Conservation (phyloP, 2,113 vertebrate species). For the Sciurus niger region DNA sequence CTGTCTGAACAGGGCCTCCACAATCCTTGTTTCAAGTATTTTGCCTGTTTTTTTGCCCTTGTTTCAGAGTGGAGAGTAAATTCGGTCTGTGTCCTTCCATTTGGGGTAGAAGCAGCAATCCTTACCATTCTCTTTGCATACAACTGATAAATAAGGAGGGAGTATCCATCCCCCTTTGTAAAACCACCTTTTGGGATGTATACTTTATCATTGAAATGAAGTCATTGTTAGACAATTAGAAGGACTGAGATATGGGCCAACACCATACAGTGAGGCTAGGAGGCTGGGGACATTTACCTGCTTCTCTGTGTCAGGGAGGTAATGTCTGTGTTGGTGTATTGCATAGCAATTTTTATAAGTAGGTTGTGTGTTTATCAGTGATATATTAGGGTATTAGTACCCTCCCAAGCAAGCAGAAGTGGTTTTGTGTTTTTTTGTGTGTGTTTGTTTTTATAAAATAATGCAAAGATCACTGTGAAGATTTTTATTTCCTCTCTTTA, state of each 20-base stretch:
- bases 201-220: background rate
- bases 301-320: background rate
- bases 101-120: background rate
- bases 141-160: background rate
- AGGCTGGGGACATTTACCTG: background rate
- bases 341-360: background rate
- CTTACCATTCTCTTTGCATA: background rate
- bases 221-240: background rate
- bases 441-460: background rate
- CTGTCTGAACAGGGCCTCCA: background rate
- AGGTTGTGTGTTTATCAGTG: background rate
- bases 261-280: rapidly evolving
- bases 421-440: too few relatives aligned
- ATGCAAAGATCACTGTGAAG: background rate
- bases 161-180: background rate
- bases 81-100: background rate
- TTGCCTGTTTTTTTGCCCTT: background rate
- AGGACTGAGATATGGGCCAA: background rate
- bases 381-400: background rate
- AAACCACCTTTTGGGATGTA: background rate
- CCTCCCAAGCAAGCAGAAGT: background rate
- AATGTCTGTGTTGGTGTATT: background rate
- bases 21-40: background rate
- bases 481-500: background rate
- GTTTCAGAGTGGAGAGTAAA: background rate